Conservation (phyloP, 2,797 vertebrate species). For the Paratrypauchen microcephalus region DNA sequence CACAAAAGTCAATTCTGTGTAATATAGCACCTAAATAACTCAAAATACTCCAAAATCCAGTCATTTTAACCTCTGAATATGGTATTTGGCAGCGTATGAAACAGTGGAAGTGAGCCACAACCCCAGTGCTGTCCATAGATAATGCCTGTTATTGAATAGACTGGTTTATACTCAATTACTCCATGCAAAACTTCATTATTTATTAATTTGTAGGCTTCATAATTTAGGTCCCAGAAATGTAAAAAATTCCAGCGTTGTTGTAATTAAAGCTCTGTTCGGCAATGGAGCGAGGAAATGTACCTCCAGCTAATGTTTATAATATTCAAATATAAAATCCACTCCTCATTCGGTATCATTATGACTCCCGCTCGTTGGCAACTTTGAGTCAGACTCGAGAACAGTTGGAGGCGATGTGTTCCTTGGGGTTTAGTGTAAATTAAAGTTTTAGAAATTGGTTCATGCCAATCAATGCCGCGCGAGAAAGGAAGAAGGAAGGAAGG, state of each 20-base stretch:
- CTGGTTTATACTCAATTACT: conserved; percentile 52
- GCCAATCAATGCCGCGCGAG: conserved; percentile 65
- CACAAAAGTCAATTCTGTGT: no score
- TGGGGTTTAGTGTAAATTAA: conserved; percentile 73
- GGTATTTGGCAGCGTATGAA: neutral
- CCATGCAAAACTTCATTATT: conserved; percentile 59
- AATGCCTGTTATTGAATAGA: conserved; percentile 36
- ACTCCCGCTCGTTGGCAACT: conserved; percentile 60
- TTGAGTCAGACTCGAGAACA: conserved; percentile 64
- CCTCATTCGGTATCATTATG: conserved; percentile 65
- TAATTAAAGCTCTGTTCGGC: conserved; percentile 73
- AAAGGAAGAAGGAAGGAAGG: conserved; percentile 36
- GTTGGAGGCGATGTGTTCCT: conserved; percentile 73
- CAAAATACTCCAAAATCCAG: neutral
- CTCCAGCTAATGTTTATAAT: conserved; percentile 77
- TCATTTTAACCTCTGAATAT: neutral
- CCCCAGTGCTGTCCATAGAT: conserved; percentile 27
- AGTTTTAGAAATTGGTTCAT: conserved; percentile 75
- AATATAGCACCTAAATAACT: no score
- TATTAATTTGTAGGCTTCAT: conserved; percentile 67
- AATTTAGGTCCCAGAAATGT: conserved; percentile 66
- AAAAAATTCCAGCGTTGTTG: conserved; percentile 60
- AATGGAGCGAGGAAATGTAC: conserved; percentile 58
- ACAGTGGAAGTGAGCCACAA: conserved; percentile 12
- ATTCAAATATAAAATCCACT: conserved; percentile 67